Evolutionary conservation across 2,113 vertebrate species (phyloP).

Genomic region (Neoarius graeffei): DNA sequence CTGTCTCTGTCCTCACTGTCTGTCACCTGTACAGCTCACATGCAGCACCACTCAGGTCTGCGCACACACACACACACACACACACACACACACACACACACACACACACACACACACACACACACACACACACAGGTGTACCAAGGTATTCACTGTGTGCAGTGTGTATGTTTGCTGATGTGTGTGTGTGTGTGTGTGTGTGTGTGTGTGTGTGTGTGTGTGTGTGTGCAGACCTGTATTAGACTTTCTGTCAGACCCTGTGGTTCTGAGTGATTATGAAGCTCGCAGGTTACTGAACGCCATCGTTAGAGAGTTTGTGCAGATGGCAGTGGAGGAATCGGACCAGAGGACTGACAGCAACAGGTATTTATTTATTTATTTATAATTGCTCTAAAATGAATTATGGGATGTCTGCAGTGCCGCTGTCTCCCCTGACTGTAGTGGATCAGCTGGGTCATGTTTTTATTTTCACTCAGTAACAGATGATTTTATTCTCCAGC

Average conservation of each 20-base stretch:
- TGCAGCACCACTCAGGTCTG: slow-evolving; percentile 89
- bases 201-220: slow-evolving; percentile 36
- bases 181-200: slow-evolving; percentile 26
- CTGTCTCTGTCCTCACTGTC: slow-evolving; percentile 87
- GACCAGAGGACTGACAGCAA: slow-evolving; percentile 80
- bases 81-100: slow-evolving; percentile 19
- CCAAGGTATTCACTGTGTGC: not conserved
- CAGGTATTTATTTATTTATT: slow-evolving; percentile 73
- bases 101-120: slow-evolving; percentile 40
- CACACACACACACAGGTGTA: slow-evolving; percentile 17
- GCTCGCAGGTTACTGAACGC: slow-evolving; percentile 86
- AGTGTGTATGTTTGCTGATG: not conserved
- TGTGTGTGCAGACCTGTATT: slow-evolving; percentile 75
- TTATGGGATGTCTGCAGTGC: not conserved
- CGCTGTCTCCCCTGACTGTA: not conserved
- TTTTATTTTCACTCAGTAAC: not conserved
- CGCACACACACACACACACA: not conserved
- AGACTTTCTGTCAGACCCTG: slow-evolving; percentile 79
- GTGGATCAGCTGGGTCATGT: not conserved
- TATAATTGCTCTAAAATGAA: not conserved
- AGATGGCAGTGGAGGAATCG: slow-evolving; percentile 87
- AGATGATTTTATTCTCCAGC: not conserved
- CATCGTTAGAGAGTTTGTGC: slow-evolving; percentile 86
- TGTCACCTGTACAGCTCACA: slow-evolving; percentile 89
- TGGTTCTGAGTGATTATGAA: slow-evolving; percentile 84